These are phyloP conservation scores for Microctonus aethiopoides DNA, from an alignment of 2,888 invertebrate species.

Conservation along the genomic window DNA sequence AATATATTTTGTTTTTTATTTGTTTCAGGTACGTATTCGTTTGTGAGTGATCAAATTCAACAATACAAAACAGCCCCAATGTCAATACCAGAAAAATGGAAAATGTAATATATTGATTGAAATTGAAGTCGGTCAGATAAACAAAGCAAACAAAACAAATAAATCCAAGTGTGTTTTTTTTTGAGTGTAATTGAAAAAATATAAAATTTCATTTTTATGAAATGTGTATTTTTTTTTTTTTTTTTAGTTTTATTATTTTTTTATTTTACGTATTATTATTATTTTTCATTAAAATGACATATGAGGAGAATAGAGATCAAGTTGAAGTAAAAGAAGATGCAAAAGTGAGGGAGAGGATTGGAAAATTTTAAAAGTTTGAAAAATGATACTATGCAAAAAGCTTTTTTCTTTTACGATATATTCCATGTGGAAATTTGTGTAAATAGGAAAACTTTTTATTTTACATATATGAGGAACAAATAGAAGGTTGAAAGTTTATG, in stretches of 20 bases:
- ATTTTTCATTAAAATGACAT: not conserved
- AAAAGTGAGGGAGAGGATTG: not conserved
- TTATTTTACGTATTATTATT: not conserved
- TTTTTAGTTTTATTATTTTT: too few relatives aligned
- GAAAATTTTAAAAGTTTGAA: conserved; percentile 6
- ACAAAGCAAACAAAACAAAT: not conserved
- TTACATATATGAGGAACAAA: not conserved
- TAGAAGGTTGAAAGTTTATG: not conserved
- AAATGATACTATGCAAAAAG: not conserved
- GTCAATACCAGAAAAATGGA: conserved; percentile 36
- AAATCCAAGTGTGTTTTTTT: conserved; percentile 10
- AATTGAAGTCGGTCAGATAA: conserved; percentile 4
- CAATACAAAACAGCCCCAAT: not conserved
- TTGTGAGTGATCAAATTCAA: not conserved
- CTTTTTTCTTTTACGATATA: not conserved
- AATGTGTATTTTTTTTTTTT: conserved; percentile 21
- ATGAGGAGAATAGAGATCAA: not conserved
- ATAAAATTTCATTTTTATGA: conserved; percentile 24
- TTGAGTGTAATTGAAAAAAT: conserved; percentile 15
- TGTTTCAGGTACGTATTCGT: conserved; percentile 53
- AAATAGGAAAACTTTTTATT: not conserved
- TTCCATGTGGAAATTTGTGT: not conserved
- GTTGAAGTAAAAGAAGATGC: not conserved
- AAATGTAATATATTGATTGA: not conserved
- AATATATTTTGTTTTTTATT: conserved; percentile 16